These are phyloP conservation scores for Pao palembangensis DNA, from an alignment of 2,113 vertebrate species.

Conservation along the genomic window DNA sequence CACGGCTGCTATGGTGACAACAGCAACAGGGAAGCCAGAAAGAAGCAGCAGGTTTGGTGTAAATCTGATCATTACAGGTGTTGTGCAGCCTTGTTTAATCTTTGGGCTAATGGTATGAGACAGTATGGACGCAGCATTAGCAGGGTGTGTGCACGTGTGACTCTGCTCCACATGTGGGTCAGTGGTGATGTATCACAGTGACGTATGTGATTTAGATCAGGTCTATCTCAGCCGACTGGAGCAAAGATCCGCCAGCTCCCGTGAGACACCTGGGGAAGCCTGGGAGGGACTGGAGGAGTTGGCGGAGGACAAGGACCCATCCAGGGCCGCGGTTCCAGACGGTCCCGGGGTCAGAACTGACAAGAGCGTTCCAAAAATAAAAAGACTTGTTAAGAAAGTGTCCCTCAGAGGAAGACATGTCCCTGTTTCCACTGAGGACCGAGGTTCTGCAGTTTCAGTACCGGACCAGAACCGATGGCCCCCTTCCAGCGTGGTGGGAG, in stretches of 20 bases:
- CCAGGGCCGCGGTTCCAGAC: background rate
- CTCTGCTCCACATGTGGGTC: slow-evolving; percentile 42
- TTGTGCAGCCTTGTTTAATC: too few relatives aligned
- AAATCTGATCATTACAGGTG: too few relatives aligned
- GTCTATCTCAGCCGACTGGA: slow-evolving; percentile 28
- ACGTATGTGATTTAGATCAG: slow-evolving; percentile 46
- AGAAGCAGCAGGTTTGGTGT: too few relatives aligned
- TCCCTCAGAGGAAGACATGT: slow-evolving; percentile 3
- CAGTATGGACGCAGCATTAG: background rate
- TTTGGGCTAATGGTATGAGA: too few relatives aligned
- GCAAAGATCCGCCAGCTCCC: slow-evolving; percentile 50
- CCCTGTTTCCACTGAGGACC: slow-evolving; percentile 21
- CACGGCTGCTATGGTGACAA: too few relatives aligned
- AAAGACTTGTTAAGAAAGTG: slow-evolving; percentile 5
- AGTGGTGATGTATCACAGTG: slow-evolving; percentile 40
- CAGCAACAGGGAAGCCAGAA: too few relatives aligned
- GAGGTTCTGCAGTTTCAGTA: slow-evolving; percentile 21
- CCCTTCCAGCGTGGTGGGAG: slow-evolving; percentile 6
- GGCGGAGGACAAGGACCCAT: slow-evolving; percentile 12
- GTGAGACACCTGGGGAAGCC: slow-evolving; percentile 49
- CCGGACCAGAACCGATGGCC: slow-evolving; percentile 42
- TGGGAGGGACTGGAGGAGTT: slow-evolving; percentile 7
- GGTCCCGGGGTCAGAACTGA: background rate
- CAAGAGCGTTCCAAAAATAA: background rate
- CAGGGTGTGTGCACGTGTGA: slow-evolving; percentile 3